A percentile compares a stretch with the other conserved stretches of the same genome.
Conservation (phyloP, 2,113 vertebrate species). For the Solea solea region DNA sequence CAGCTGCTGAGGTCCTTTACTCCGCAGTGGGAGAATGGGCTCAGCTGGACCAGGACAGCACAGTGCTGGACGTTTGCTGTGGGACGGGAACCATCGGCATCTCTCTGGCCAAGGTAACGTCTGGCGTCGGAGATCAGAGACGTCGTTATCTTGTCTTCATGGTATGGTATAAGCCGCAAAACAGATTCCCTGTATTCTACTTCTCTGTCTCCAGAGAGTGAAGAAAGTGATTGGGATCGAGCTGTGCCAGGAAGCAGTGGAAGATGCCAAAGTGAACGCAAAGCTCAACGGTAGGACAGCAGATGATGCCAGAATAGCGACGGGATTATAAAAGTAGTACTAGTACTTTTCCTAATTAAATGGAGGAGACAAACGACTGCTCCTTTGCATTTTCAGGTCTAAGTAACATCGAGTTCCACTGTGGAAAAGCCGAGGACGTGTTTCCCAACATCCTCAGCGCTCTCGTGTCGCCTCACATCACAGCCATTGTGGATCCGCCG, state of each 20-base stretch:
- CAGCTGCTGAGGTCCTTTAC: slow-evolving; percentile 92
- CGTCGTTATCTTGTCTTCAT: neutral
- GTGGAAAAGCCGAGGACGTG: slow-evolving; percentile 93
- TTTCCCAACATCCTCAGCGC: slow-evolving; percentile 88
- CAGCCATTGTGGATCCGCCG: slow-evolving; percentile 92
- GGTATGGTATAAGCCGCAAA: neutral
- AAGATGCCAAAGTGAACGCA: slow-evolving; percentile 91
- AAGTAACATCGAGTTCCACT: slow-evolving; percentile 90
- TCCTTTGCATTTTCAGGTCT: slow-evolving; percentile 79
- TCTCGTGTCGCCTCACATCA: slow-evolving; percentile 80
- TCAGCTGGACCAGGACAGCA: slow-evolving; percentile 85
- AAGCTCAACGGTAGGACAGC: slow-evolving; percentile 85
- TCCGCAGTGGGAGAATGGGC: slow-evolving; percentile 91
- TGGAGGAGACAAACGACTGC: too few species aligned
- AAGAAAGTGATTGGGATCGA: slow-evolving; percentile 96
- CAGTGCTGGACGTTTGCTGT: slow-evolving; percentile 92
- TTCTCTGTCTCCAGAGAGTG: slow-evolving; percentile 81
- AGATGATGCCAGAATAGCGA: neutral
- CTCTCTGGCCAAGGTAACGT: slow-evolving; percentile 88
- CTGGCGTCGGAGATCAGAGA: neutral
- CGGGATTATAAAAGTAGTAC: neutral
- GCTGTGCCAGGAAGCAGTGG: slow-evolving; percentile 92
- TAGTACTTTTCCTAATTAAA: too few species aligned
- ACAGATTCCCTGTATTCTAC: neutral
- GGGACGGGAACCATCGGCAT: slow-evolving; percentile 97